Evolutionary conservation across 2,888 invertebrate genomes (phyloP), one percentile per base, ranked within the genome.

Genomic region (Oligia fasciuncula): DNA sequence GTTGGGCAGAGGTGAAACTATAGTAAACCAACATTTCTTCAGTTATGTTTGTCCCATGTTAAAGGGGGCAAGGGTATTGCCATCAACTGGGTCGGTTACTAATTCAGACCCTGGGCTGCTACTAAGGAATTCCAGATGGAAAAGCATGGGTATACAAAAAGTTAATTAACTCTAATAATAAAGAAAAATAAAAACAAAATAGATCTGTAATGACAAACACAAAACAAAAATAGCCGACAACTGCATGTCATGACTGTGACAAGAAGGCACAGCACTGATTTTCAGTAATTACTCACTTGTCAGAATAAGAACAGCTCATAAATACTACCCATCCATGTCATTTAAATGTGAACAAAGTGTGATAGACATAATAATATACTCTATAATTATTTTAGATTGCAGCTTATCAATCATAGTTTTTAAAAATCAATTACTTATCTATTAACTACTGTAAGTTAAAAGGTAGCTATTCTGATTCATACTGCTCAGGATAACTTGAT

Each of bases 391-490:
- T 11, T 40, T 43, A 29, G 4, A 5, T 73, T 46, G 14, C 14
- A 46, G 35, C 63, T n/a, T 46, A 80, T 71, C 29, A 66, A 43
- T 72, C 71, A 79, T 29, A 54, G 23, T 29, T 46, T 11, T 46
- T 17, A 70, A 69, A 23, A 49, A 49, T 49, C 0, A 23, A 60
- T 60, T n/a, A 62, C 9, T 40, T 17, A 2, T 67, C 35, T 1
- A 35, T 46, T 62, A 79, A 51, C 51, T 43, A 62, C 51, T 81
- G 43, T 67, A 14, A 8, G 54, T 54, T 72, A 57, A 46, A 35
- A 60, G 49, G 73, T 43, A 73, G 23, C 40, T 8, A 0, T 66
- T 81, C n/a, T 73, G 57, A 79, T 19, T 81, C 79, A 79, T 60
- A 49, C 13, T 43, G 57, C 40, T n/a, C 35, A 62, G 60, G 40